Evolutionary conservation across 2,888 invertebrate species (phyloP), one percentile per base, ranked within the genome.

Genomic region (Gisinianus flammeolus): DNA sequence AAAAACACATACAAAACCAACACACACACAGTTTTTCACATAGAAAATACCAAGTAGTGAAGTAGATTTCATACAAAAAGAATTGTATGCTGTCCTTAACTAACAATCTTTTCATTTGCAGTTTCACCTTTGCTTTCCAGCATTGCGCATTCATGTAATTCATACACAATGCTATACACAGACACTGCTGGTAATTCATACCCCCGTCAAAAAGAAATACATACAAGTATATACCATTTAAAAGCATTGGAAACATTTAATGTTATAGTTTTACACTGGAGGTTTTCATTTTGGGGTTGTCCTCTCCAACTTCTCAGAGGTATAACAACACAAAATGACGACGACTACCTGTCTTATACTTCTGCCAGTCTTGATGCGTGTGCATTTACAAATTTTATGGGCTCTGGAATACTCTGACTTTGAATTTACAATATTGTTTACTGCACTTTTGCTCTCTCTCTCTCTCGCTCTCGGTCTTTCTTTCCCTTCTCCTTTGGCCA

Each of bases 21-120:
- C 58, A 56, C 8, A 56, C 58, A 58, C 26, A 58, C 26, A 22
- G 12, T 58, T 58, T 10, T 10, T 58, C 22, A 4, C 16, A 22
- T 6, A n/a, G n/a, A 22, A 26, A 24, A 22, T 10, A 1, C 22
- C 12, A 6, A 44, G 1, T 12, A 44, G 6, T 44, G 19, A 44
- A 44, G 44, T 44, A 44, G 3, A 2, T 44, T 44, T 44, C 19
- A 44, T 44, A 44, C 44, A 44, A 58, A 58, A 19, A 58, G 19
- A 58, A 58, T 58, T 6, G 22, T 22, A 24, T 22, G 69, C 26
- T 69, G 33, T 26, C 69, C 69, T 69, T 35, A 69, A 66, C 66
- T 66, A 66, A 69, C 44, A 69, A 33, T 69, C 69, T 69, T 69
- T 69, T 69, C 69, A 26, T 69, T 26, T 69, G n/a, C 31, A 44